These are phyloP conservation scores for Phalloptychus januarius DNA, from an alignment of 2,797 vertebrate species.

Conservation along the genomic window DNA sequence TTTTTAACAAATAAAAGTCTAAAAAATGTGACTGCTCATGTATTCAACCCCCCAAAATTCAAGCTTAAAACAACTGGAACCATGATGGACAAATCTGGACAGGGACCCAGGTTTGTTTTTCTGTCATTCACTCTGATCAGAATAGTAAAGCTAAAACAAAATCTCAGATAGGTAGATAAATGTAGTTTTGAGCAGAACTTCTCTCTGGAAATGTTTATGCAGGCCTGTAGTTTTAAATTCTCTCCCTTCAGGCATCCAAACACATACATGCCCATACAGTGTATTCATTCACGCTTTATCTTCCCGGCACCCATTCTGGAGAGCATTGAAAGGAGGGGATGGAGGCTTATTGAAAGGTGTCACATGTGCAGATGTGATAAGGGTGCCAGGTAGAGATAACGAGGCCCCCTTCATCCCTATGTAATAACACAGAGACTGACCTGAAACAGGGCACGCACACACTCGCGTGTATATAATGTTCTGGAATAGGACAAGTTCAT, in stretches of 20 bases:
- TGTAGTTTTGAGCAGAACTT: neutral
- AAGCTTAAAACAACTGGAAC: neutral
- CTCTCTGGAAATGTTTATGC: constrained; percentile 3
- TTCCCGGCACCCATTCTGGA: constrained; percentile 28
- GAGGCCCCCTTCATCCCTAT: constrained; percentile 64
- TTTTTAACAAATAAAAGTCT: neutral
- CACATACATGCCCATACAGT: constrained; percentile 7
- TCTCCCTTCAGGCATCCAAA: constrained; percentile 5
- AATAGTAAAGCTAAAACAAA: neutral
- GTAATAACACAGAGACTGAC: constrained; percentile 54
- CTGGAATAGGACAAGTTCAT: constrained; percentile 64
- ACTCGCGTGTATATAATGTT: constrained; percentile 53
- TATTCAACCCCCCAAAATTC: neutral
- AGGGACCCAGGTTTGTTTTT: neutral
- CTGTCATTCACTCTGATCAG: neutral
- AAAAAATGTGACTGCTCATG: neutral
- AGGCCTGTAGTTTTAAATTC: constrained; percentile 3
- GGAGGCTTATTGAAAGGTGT: constrained; percentile 75
- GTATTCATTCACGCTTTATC: constrained; percentile 37
- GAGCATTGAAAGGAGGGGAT: constrained; percentile 42
- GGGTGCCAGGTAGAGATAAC: constrained; percentile 66
- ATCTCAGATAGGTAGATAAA: neutral
- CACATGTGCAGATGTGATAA: constrained; percentile 76
- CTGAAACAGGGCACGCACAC: constrained; percentile 56
- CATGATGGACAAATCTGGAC: neutral